Conservation (phyloP, 2,888 invertebrate species). For the Ochropacha duplaris region DNA sequence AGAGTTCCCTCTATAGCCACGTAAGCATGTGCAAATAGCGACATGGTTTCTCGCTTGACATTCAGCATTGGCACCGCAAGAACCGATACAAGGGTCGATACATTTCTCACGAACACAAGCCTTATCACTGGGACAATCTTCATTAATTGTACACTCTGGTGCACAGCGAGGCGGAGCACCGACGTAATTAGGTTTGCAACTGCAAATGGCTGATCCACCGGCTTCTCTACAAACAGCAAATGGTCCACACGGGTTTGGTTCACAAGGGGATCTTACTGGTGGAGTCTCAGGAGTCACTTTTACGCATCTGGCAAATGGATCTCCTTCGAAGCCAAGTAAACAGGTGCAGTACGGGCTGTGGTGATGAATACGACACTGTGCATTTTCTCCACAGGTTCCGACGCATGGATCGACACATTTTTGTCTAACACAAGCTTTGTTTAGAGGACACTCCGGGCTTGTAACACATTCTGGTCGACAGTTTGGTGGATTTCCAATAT, state of each 20-base stretch:
- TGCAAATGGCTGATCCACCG: conserved; percentile 81
- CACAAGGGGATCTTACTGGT: conserved; percentile 78
- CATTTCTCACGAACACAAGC: conserved; percentile 90
- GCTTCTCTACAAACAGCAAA: conserved; percentile 84
- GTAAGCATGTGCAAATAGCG: conserved; percentile 88
- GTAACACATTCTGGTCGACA: conserved; percentile 91
- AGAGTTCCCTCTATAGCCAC: conserved; percentile 88
- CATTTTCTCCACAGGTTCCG: conserved; percentile 87
- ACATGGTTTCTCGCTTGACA: conserved; percentile 89
- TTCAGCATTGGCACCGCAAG: conserved; percentile 86
- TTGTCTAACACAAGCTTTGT: conserved; percentile 89
- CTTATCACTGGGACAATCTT: conserved; percentile 88
- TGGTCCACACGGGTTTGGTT: conserved; percentile 87
- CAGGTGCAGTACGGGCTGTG: conserved; percentile 90
- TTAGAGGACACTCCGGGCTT: conserved; percentile 90
- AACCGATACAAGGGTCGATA: conserved; percentile 87
- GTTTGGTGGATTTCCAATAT: conserved; percentile 88
- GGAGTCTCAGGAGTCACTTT: conserved; percentile 79
- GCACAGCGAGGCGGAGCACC: conserved; percentile 88
- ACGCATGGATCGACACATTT: conserved; percentile 92
- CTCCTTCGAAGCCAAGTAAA: conserved; percentile 87
- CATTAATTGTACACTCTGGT: conserved; percentile 89
- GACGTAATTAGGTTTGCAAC: conserved; percentile 85
- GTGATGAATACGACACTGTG: conserved; percentile 87
- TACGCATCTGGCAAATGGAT: conserved; percentile 85